These are phyloP conservation scores for Neoseiulus cucumeris DNA, from an alignment of 1,140 invertebrate genomes.

Conservation along the genomic window DNA sequence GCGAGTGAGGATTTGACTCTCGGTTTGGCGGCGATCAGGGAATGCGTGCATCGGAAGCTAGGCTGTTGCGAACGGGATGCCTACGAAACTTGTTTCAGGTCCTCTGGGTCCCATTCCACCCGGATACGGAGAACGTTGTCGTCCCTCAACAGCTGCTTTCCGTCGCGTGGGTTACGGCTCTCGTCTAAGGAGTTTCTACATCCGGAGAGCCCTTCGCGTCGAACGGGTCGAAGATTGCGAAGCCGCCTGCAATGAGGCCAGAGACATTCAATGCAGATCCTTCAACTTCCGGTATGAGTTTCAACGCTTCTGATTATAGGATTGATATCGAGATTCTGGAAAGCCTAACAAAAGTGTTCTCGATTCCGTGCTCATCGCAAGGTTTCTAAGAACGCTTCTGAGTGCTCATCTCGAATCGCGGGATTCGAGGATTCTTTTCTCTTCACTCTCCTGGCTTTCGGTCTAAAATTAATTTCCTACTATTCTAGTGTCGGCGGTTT, in stretches of 20 bases:
- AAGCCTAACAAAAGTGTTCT: neutral
- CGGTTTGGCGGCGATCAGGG: too few species aligned
- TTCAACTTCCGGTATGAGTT: constrained; percentile 62
- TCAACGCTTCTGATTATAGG: neutral
- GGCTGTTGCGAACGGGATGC: too few species aligned
- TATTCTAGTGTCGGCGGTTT: too few species aligned
- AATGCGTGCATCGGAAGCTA: too few species aligned
- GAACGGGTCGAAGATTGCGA: constrained; percentile 53
- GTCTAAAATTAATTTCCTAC: too few species aligned
- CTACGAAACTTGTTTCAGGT: too few species aligned
- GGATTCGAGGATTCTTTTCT: too few species aligned
- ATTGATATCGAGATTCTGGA: neutral
- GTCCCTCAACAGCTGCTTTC: constrained; percentile 13
- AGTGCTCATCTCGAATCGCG: too few species aligned
- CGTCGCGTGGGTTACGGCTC: constrained; percentile 41
- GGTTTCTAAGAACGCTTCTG: too few species aligned
- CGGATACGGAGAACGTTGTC: constrained; percentile 3
- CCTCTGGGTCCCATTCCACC: too few species aligned
- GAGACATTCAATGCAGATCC: constrained; percentile 63
- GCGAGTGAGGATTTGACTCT: too few species aligned
- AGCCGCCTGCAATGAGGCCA: constrained; percentile 52
- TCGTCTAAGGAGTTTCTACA: constrained; percentile 51
- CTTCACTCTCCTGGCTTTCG: too few species aligned
- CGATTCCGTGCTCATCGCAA: constrained; percentile 10
- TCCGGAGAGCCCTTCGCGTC: constrained; percentile 47